Percentiles rank a stretch among this genome's conserved stretches.
Conservation (phyloP, 2,797 vertebrate genomes). For the Dermochelys coriacea region DNA sequence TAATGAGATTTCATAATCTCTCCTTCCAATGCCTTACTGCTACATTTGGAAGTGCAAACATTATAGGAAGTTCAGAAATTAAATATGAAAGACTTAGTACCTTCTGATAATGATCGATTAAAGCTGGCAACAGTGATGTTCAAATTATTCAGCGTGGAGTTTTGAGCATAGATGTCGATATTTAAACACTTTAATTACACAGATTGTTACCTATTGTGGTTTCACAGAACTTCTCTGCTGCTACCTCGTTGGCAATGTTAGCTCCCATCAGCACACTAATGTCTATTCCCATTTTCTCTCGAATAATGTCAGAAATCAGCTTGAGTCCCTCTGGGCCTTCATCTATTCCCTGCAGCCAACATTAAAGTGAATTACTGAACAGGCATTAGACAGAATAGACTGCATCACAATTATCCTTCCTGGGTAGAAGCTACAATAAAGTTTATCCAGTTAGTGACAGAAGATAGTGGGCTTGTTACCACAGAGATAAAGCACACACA, state of each 20-base stretch:
- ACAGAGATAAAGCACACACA: not conserved
- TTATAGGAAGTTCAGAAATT: not conserved
- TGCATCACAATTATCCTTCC: conserved; percentile 11
- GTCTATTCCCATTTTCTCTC: conserved; percentile 93
- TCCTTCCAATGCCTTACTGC: not conserved
- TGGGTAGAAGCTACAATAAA: not conserved
- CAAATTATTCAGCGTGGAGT: not conserved
- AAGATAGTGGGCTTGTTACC: not conserved
- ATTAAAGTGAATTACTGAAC: conserved; percentile 31
- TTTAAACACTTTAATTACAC: conserved; percentile 15
- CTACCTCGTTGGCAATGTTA: conserved; percentile 93
- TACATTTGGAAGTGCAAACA: not conserved
- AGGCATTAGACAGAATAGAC: conserved; percentile 20
- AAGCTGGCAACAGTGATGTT: not conserved
- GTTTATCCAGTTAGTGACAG: not conserved
- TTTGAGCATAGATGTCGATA: not conserved
- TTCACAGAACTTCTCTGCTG: conserved; percentile 94
- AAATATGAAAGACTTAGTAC: not conserved
- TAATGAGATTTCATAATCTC: not conserved
- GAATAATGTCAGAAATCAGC: conserved; percentile 94
- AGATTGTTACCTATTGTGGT: conserved; percentile 90
- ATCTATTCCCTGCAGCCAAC: conserved; percentile 87
- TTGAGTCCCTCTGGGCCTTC: conserved; percentile 90
- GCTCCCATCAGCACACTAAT: conserved; percentile 95
- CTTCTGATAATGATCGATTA: not conserved